Evolutionary conservation across 2,113 vertebrate species (phyloP), one percentile per base, ranked within the genome.

Genomic region (Carassius carassius): DNA sequence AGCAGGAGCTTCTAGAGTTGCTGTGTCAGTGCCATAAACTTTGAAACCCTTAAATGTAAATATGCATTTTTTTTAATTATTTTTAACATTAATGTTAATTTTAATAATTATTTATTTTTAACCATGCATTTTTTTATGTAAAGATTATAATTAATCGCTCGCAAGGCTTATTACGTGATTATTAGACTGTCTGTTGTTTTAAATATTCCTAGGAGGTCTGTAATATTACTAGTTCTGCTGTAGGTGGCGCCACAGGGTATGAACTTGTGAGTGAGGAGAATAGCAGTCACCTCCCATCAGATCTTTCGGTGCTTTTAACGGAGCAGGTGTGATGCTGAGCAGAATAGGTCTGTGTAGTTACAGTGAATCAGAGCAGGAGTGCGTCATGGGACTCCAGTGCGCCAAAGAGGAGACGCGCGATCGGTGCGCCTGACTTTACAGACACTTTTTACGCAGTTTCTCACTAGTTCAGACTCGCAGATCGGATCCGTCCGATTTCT

Each of bases 171-270:
- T 58, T 58, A 21, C 17, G 2, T n/a, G 8, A n/a, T n/a, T 11
- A n/a, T 60, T 60, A n/a, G 21, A 72, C 35, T 8, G 32, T 41
- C 23, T 1, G 25, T 16, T 29, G 13, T 67, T 32, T 41, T 41
- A 7, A 13, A 35, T 21, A 4, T 23, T 49, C 13, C 3, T 23
- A n/a, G 37, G 41, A 16, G 12, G 21, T 25, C n/a, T 25, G 41
- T 49, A 74, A 74, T 44, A 4, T 2, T 49, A 47, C n/a, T 23
- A 3, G 41, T 25, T 74, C 25, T 49, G 10, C 80, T 75, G 82
- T 75, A 87, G 93, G 91, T 87, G 93, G 93, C 92, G 93, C 92
- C 91, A 87, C 91, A 86, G 60, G 76, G 54, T 60, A 77, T 49
- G 41, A 4, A 37, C 35, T 47, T 47, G 29, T 35, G 67, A 19